These are phyloP conservation scores for Tachuris rubrigastra DNA, from an alignment of 2,113 vertebrate genomes.

Conservation along the genomic window DNA sequence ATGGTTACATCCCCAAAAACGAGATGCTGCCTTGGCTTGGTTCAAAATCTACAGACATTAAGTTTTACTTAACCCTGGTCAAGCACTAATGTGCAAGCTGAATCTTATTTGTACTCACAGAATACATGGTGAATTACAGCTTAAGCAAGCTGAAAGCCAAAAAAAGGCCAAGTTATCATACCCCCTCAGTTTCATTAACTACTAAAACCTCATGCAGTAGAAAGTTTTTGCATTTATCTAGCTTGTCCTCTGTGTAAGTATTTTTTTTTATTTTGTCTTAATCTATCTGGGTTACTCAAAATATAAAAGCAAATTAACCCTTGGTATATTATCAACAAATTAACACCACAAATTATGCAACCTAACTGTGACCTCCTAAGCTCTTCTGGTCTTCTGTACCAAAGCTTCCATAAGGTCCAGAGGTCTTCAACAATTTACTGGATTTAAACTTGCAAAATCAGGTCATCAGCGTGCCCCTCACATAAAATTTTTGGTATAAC, in stretches of 20 bases:
- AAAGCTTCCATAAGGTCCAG: neutral
- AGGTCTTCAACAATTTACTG: neutral
- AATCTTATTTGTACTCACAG: neutral
- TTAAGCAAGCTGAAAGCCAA: neutral
- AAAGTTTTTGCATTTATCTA: neutral
- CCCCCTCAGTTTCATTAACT: neutral
- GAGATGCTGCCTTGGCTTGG: neutral
- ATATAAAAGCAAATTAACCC: neutral
- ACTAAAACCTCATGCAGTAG: neutral
- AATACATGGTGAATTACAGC: neutral
- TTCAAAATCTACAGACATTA: neutral
- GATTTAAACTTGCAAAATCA: neutral
- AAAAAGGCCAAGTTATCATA: neutral
- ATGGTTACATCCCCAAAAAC: neutral
- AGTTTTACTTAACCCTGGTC: neutral
- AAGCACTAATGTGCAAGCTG: neutral
- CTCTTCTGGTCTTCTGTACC: neutral
- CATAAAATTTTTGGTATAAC: neutral
- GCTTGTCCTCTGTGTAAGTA: neutral
- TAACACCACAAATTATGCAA: neutral
- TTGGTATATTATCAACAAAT: neutral
- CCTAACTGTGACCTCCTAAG: neutral
- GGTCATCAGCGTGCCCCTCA: no score
- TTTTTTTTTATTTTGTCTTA: neutral
- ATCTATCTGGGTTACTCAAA: neutral